A percentile compares a stretch with the other conserved stretches of the same genome.
Conservation (phyloP, 2,797 vertebrate species). For the Oreochromis grahami region DNA sequence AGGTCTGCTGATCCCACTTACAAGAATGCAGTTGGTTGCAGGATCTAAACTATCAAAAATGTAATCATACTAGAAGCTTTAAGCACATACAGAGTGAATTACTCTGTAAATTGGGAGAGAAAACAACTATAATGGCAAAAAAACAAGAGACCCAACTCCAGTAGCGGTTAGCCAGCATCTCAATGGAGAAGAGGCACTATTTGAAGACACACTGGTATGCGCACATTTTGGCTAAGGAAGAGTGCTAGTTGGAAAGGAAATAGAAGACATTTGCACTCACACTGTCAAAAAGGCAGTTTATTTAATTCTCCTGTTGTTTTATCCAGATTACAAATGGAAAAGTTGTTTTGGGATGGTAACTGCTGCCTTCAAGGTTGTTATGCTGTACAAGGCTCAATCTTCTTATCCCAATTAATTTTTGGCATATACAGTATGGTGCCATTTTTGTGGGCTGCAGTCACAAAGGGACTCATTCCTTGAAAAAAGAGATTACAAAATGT, state of each 20-base stretch:
- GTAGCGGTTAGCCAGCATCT: neutral
- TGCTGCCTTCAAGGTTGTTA: neutral
- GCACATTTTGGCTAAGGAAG: neutral
- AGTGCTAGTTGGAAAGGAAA: neutral
- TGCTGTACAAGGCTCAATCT: neutral
- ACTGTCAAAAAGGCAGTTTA: neutral
- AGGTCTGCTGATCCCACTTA: neutral
- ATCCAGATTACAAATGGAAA: neutral
- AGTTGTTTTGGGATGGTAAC: neutral
- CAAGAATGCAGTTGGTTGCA: neutral
- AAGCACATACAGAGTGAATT: too few relatives aligned
- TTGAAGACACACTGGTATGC: neutral
- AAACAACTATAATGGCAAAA: neutral
- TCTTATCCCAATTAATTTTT: neutral
- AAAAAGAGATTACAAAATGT: neutral
- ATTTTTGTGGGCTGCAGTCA: neutral
- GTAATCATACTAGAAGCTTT: neutral
- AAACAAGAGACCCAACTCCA: too few relatives aligned
- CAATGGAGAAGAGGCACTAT: neutral
- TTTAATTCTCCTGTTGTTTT: neutral
- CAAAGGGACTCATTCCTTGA: neutral
- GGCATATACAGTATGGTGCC: neutral
- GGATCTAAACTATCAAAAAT: neutral
- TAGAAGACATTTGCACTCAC: neutral
- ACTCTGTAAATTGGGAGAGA: neutral